Evolutionary conservation across 92 coral and sea anemone species (phyloP).

Genomic region (Epizoanthus fatuus): DNA sequence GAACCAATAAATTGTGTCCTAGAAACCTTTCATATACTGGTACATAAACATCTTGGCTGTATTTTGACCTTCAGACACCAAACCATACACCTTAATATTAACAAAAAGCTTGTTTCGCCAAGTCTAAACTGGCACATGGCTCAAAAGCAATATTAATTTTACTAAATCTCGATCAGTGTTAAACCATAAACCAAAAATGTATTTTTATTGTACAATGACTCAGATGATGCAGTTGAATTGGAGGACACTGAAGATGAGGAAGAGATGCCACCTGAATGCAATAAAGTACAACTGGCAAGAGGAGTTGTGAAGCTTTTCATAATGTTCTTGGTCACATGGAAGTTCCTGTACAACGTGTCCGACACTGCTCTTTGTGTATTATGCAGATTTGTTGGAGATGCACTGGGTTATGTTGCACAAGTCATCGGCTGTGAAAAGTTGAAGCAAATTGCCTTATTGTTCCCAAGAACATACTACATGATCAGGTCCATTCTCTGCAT

Average conservation of each 20-base stretch:
- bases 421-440: background rate
- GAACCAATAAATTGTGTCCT: no score
- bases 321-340: background rate
- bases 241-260: background rate
- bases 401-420: background rate
- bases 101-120: no score
- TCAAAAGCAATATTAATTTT: no score
- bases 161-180: no score
- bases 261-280: background rate
- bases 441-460: background rate
- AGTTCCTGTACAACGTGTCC: background rate
- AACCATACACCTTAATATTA: no score
- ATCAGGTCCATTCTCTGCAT: conserved; percentile 14
- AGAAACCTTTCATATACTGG: no score
- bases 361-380: conserved; percentile 12
- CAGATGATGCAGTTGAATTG: conserved; percentile 1
- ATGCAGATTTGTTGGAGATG: conserved; percentile 1
- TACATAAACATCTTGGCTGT: no score
- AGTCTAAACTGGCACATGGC: no score
- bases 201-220: background rate
- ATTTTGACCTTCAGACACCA: no score
- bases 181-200: background rate
- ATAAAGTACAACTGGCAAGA: background rate
- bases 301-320: background rate
- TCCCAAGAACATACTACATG: conserved; percentile 16